Conservation (phyloP, 1,140 invertebrate species). For the Subanguina moxae region DNA sequence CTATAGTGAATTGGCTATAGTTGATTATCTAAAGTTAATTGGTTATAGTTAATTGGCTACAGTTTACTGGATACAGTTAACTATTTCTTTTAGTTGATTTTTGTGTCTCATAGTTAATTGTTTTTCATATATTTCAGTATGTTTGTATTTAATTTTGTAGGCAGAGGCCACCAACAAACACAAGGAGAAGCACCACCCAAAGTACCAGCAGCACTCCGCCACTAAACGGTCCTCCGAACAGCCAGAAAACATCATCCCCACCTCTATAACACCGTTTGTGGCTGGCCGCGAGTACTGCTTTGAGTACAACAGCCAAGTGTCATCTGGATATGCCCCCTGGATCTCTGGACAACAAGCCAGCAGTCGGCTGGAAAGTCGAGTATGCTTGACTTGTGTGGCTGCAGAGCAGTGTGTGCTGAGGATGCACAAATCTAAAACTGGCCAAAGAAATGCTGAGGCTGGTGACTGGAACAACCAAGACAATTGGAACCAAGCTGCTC, state of each 20-base stretch:
- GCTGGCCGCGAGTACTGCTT: slow-evolving; percentile 9
- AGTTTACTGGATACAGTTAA: no score
- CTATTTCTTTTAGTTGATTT: no score
- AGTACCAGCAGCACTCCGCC: background rate
- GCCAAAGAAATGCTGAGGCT: background rate
- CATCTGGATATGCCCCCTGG: background rate
- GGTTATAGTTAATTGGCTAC: no score
- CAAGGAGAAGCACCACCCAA: background rate
- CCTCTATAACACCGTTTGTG: background rate
- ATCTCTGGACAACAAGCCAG: background rate
- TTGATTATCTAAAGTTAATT: no score
- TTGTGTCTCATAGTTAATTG: no score
- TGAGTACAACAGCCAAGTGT: slow-evolving; percentile 9
- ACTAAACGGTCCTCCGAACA: background rate
- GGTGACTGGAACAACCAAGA: background rate
- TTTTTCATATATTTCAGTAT: no score
- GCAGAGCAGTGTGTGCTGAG: background rate
- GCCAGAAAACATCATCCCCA: background rate
- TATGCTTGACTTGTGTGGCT: background rate
- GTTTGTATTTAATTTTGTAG: no score
- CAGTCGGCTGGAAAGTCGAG: background rate
- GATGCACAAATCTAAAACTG: background rate
- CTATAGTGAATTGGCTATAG: no score
- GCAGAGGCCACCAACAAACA: no score
- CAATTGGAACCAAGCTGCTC: background rate